Evolutionary conservation across 2,113 vertebrate species (phyloP).

Genomic region (Podocnemis expansa): DNA sequence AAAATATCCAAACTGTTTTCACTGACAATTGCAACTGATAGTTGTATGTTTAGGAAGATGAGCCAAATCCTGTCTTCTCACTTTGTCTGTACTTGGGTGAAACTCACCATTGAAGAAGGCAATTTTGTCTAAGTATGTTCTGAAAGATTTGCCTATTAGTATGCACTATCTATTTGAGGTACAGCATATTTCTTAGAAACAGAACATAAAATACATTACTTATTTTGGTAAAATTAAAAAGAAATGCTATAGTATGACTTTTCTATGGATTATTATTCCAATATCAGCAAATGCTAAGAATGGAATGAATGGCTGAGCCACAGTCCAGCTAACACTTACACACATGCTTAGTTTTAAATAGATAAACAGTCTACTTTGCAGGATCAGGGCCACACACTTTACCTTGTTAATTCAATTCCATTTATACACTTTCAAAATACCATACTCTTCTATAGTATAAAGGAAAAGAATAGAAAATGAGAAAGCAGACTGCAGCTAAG

Average conservation of each 20-base stretch:
- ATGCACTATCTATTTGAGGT: neutral
- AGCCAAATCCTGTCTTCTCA: neutral
- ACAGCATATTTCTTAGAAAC: neutral
- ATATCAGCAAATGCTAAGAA: neutral
- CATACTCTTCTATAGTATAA: neutral
- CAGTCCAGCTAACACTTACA: neutral
- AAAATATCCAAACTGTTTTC: neutral
- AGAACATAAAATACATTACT: neutral
- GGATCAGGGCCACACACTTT: neutral
- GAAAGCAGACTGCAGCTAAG: neutral
- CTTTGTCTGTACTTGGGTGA: neutral
- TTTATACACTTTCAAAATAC: neutral
- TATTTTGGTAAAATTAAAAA: neutral
- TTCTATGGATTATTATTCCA: neutral
- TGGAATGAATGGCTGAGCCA: neutral
- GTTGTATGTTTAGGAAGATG: neutral
- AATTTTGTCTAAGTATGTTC: neutral
- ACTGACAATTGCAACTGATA: neutral
- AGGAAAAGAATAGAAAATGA: neutral
- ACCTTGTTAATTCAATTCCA: neutral
- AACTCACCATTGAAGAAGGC: neutral
- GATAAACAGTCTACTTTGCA: neutral
- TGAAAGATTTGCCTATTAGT: neutral
- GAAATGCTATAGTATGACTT: neutral
- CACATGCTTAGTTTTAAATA: neutral